Percentiles rank a stretch among this genome's conserved stretches.
These are phyloP conservation scores for Doryteuthis pealeii DNA, from an alignment of 1,140 invertebrate species.

Conservation along the genomic window DNA sequence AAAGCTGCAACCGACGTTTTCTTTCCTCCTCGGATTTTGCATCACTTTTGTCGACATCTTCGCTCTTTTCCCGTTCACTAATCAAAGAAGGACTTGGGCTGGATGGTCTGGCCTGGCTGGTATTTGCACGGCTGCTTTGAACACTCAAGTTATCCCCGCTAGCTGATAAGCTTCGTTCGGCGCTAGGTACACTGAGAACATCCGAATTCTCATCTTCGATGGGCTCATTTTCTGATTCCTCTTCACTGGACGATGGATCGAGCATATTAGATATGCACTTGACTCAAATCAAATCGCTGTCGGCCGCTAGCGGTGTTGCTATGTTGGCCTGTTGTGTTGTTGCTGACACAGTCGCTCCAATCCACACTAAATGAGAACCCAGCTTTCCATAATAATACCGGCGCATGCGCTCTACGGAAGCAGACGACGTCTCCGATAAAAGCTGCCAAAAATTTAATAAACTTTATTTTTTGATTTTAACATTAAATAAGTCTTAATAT, in stretches of 20 bases:
- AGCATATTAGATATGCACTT: conserved; percentile 54
- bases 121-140: conserved; percentile 60
- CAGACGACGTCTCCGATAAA: conserved; percentile 29
- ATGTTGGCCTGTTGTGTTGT: background rate
- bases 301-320: background rate
- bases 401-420: conserved; percentile 34
- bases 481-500: too few species aligned
- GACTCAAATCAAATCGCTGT: background rate
- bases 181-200: conserved; percentile 54
- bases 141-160: conserved; percentile 62
- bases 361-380: background rate
- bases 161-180: conserved; percentile 57
- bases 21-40: conserved; percentile 59
- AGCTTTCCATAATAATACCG: conserved; percentile 7
- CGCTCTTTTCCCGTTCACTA: conserved; percentile 69
- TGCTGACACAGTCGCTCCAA: background rate
- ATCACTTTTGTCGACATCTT: conserved; percentile 54
- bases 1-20: conserved; percentile 77
- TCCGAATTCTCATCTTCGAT: conserved; percentile 62
- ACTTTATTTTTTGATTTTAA: too few species aligned
- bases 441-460: background rate
- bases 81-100: conserved; percentile 81
- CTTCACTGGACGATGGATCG: conserved; percentile 64
- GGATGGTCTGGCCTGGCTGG: conserved; percentile 68
- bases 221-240: conserved; percentile 56